Percentiles rank a stretch among this genome's conserved stretches.
phyloP scores from a whole-genome alignment of 2,113 vertebrate genomes.

The Melospiza melodia region DNA sequence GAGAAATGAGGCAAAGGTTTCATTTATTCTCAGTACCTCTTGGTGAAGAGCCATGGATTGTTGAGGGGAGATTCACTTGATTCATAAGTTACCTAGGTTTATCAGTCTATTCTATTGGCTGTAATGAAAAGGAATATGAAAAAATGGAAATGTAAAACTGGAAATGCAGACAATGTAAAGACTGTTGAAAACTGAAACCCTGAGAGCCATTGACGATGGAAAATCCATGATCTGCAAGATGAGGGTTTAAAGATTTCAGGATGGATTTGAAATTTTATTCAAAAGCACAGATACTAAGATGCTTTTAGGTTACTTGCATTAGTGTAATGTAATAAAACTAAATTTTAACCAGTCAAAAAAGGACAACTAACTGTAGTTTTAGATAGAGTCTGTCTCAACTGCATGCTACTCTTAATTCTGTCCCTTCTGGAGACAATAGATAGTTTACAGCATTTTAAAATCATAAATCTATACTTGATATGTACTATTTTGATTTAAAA shows the following conservation, averaged over 20 bases:
- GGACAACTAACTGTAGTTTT: neutral
- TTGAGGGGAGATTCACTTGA: neutral
- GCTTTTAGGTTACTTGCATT: neutral
- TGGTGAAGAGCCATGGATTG: neutral
- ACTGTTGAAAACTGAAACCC: neutral
- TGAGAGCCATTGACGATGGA: neutral
- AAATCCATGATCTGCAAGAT: neutral
- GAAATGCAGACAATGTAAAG: neutral
- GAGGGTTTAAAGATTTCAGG: neutral
- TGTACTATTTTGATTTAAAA: neutral
- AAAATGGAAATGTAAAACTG: neutral
- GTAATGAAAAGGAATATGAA: neutral
- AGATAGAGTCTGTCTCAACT: neutral
- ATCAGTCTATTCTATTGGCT: neutral
- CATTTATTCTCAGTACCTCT: neutral
- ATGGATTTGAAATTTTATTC: neutral
- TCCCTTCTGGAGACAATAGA: neutral
- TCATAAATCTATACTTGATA: neutral
- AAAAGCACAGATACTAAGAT: neutral
- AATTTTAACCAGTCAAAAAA: neutral
- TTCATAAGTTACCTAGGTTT: neutral
- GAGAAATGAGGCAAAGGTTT: neutral
- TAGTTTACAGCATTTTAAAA: neutral
- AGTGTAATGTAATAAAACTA: neutral
- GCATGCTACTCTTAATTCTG: neutral